Evolutionary conservation across 2,113 vertebrate genomes (phyloP).

Genomic region (Chitala chitala): DNA sequence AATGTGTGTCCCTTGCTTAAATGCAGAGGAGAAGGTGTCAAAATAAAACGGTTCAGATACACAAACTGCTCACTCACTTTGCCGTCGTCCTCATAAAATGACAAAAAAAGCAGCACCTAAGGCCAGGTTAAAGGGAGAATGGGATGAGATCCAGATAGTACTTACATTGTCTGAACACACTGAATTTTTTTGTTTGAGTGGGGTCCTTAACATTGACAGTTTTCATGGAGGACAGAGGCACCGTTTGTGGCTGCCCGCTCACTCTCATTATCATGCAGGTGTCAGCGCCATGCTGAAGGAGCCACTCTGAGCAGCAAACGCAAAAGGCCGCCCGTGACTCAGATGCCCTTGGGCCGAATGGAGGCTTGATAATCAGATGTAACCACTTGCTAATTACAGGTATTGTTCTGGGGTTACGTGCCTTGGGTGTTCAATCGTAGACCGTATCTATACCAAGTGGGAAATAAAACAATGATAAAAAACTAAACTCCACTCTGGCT

Average conservation of each 20-base stretch:
- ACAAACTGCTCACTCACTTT: too few relatives aligned
- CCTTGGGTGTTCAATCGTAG: constrained; percentile 4
- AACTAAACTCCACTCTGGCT: background rate
- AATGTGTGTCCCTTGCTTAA: background rate
- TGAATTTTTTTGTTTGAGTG: background rate
- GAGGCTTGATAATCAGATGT: constrained; percentile 3
- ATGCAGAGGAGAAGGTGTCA: background rate
- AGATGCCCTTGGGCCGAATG: background rate
- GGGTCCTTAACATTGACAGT: background rate
- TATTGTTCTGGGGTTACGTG: constrained; percentile 10
- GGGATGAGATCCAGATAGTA: constrained; percentile 4
- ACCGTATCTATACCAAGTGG: background rate
- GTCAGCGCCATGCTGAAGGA: background rate
- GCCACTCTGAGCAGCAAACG: background rate
- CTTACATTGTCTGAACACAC: background rate
- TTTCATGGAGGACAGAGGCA: background rate
- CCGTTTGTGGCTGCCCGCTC: background rate
- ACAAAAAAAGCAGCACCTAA: background rate
- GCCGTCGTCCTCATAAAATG: background rate
- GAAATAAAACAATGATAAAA: background rate
- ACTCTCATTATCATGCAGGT: background rate
- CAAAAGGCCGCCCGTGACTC: background rate
- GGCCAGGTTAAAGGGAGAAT: background rate
- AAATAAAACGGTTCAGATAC: too few relatives aligned
- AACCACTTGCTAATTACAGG: constrained; percentile 1